These are phyloP conservation scores for Nyleta sp. DNA, from an alignment of 2,888 invertebrate genomes.

Conservation along the genomic window DNA sequence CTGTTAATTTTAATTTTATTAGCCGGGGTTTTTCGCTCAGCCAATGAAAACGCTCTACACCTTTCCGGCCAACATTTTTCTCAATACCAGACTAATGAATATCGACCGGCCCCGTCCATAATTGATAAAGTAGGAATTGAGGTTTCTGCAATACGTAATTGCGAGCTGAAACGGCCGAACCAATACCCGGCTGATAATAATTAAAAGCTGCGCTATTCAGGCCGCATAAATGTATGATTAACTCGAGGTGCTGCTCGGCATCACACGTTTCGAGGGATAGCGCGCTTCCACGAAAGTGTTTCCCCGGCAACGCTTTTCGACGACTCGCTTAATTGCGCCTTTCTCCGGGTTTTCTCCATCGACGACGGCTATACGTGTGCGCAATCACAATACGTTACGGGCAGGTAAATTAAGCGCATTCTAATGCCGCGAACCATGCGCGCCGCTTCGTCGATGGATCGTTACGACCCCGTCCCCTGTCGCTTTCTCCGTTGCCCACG, in stretches of 20 bases:
- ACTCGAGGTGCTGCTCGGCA: background rate
- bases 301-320: constrained; percentile 20
- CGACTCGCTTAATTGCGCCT: constrained; percentile 30
- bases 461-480: constrained; percentile 18
- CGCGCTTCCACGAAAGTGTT: constrained; percentile 1
- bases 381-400: constrained; percentile 37
- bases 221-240: constrained; percentile 33
- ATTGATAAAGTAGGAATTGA: constrained; percentile 25
- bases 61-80: constrained; percentile 10
- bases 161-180: constrained; percentile 9
- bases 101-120: constrained; percentile 24
- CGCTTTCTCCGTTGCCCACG: constrained; percentile 36
- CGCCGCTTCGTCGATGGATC: background rate
- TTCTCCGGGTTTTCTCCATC: constrained; percentile 31
- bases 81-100: constrained; percentile 19
- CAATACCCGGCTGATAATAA: constrained; percentile 19
- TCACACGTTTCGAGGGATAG: background rate
- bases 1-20: constrained; percentile 21
- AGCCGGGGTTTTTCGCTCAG: background rate
- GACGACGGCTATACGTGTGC: constrained; percentile 8
- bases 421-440: constrained; percentile 12
- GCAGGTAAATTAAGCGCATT: constrained; percentile 23
- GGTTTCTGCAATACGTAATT: constrained; percentile 18
- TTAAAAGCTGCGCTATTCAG: constrained; percentile 28
- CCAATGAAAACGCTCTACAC: background rate